Base-by-base conservation (phyloP, 2,888 invertebrate species). In the Lordiphosa fenestrarum region DNA sequence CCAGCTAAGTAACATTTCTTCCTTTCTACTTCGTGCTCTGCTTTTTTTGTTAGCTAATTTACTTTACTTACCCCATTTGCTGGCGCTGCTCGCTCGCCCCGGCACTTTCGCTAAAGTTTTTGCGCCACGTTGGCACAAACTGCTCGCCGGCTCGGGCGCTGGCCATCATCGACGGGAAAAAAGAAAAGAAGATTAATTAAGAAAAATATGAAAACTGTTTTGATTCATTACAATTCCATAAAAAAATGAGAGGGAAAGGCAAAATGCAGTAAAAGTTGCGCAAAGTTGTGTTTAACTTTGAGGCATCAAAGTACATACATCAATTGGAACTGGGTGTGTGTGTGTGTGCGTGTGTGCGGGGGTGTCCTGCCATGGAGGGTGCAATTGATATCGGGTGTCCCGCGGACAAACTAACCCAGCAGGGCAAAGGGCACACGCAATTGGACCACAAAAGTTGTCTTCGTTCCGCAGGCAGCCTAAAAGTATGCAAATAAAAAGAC, bases 131-230 rank as follows among this genome's bases (percentile, higher is more conserved):
- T 55, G 40, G 68, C 70, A 55, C 41, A 62, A 54, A 66, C 40
- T 40, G 44, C 30, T 7, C 30, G 30, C 30, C 7, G 30, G 30
- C 30, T 30, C 30, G 30, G 7, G 6, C 7, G 30, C 30, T 7
- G 30, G 30, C 30, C 30, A 30, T 30, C 30, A 30, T 30, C 30
- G 25, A 35, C 19, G 9, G n/a, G 2, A 19, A 50, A 46, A 54
- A 40, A 23, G 39, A 53, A 80, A 85, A 81, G 75, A 85, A 87
- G 87, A 87, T 87, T 87, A 87, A 87, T 86, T 87, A 86, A 73
- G 86, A 87, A 86, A 86, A 85, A 85, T 87, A 85, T 86, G 84
- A 86, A 85, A 86, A 78, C 78, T 84, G 86, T 84, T 85, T 84
- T 86, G 86, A 86, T 86, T 85, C 84, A 85, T 85, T 86, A 84